Evolutionary conservation across 23 tunicate species (phyloP), one percentile per base, ranked within the genome.

Genomic region (Pegea sp.): DNA sequence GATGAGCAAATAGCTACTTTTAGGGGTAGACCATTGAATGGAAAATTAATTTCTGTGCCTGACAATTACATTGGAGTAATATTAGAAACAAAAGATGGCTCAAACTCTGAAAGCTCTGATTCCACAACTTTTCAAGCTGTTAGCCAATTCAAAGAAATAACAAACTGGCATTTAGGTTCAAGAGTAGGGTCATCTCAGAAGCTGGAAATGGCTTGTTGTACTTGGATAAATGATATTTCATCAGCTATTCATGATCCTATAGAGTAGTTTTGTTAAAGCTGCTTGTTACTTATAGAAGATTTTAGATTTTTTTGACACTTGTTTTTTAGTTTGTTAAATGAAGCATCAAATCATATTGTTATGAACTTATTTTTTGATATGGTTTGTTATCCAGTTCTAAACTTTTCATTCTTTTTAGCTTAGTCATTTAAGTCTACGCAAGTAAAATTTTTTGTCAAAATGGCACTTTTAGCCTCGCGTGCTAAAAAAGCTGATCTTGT

Each of bases 81-180:
- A 0, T 5, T 72, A 7, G 42, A n/a, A 16, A 75, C 67, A 56
- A 81, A 81, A 61, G 31, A 53, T 23, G 59, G 55, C 53, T 78
- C 92, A 28, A 64, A 70, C 54, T 78, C 92, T 1, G 92, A 78
- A 29, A n/a, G n/a, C n/a, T n/a, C n/a, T n/a, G n/a, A n/a, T n/a
- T n/a, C n/a, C n/a, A 55, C 44, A 26, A 55, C 44, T 54, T 54
- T 61, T 26, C 23, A 13, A 18, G 48, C 48, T 42, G 48, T 18
- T 18, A 18, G 48, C 18, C n/a, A 42, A 42, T 42, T 0, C n/a
- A 42, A 42, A 42, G 48, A 42, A n/a, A n/a, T n/a, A 42, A 42
- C 0, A 42, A 19, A 42, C 18, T 42, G n/a, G 0, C n/a, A n/a
- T 42, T 0, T 42, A 42, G n/a, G 0, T 0, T 42, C 0, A 0